Evolutionary conservation across 2,113 vertebrate genomes (phyloP).

Genomic region (Boleophthalmus pectinirostris): DNA sequence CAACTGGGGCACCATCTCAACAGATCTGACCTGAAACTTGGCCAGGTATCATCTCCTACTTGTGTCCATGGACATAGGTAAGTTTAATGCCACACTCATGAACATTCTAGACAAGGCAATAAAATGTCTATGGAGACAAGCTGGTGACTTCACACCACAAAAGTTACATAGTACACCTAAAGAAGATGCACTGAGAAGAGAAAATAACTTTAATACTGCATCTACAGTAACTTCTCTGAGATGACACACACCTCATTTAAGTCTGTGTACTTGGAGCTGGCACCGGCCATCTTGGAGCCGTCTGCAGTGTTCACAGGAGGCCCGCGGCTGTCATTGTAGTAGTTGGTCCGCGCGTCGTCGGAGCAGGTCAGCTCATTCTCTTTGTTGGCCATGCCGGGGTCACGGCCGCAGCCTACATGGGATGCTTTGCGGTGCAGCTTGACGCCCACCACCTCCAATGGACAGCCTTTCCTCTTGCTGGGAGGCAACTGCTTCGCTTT

Average conservation of each 20-base stretch:
- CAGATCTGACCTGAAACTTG: too few relatives aligned
- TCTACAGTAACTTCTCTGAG: neutral
- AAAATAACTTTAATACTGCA: neutral
- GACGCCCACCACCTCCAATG: constrained; percentile 48
- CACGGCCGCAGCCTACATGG: constrained; percentile 74
- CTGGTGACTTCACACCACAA: too few relatives aligned
- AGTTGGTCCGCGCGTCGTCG: constrained; percentile 83
- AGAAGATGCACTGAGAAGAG: too few relatives aligned
- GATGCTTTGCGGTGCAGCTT: constrained; percentile 65
- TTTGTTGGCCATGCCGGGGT: constrained; percentile 94
- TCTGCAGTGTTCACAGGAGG: constrained; percentile 84
- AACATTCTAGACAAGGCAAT: too few relatives aligned
- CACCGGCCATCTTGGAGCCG: constrained; percentile 75
- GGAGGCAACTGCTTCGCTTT: constrained; percentile 68
- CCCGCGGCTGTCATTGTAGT: constrained; percentile 80
- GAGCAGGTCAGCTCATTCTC: constrained; percentile 96
- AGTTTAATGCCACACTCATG: too few relatives aligned
- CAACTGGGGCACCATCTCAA: too few relatives aligned
- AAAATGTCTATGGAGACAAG: too few relatives aligned
- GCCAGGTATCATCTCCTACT: too few relatives aligned
- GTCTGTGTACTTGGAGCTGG: constrained; percentile 90
- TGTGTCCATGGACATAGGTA: too few relatives aligned
- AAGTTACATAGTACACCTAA: too few relatives aligned
- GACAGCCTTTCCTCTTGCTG: constrained; percentile 68
- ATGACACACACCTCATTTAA: constrained; percentile 86